Base-by-base conservation (phyloP, 2,888 invertebrate genomes). In the Xanthia togata region DNA sequence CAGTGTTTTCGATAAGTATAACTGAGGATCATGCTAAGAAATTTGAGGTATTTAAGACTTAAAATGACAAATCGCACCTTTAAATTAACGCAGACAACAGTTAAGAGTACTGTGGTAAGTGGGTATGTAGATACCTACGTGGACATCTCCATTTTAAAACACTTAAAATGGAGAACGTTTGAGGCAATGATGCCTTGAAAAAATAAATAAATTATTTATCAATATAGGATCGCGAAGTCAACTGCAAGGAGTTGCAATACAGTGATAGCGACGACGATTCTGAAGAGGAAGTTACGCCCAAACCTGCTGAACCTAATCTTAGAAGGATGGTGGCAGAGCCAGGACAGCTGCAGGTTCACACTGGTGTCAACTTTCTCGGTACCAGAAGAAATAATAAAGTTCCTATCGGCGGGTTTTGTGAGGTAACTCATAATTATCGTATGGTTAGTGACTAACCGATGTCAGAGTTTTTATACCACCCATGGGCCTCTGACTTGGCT, bases 401-500 rank as follows among this genome's bases (percentile, higher is more conserved):
- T 1, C 2, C 73, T 1, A 87, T 90, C 2, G 95, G 95, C 64
- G 96, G 96, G 0, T 96, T 96, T 83, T 96, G 96, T 88, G 94
- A 96, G 93, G 96, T 95, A 76, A 44, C 12, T 20, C 6, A 38
- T 14, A 35, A 44, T 8, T 38, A n/a, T n/a, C 38, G n/a, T 35
- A 3, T 14, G 12, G 44, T 44, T 44, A 14, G 12, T 44, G 44
- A 44, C 12, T 44, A 44, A 14, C 14, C 12, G 44, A 14, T 44
- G 0, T 44, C 41, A 41, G 9, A 41, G 9, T 41, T 41, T 31
- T 31, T 31, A 31, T 31, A 2, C 31, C 31, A 31, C 31, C 31
- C 31, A 31, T 31, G 2, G 31, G 31, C 31, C 31, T 31, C 31
- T 31, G 31, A 31, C 31, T 31, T 31, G 31, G 31, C 31, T 31